Percentiles rank a stretch among this genome's conserved stretches.
phyloP scores from a whole-genome alignment of 2,797 vertebrate species.

The Triplophysa bombifrons region DNA sequence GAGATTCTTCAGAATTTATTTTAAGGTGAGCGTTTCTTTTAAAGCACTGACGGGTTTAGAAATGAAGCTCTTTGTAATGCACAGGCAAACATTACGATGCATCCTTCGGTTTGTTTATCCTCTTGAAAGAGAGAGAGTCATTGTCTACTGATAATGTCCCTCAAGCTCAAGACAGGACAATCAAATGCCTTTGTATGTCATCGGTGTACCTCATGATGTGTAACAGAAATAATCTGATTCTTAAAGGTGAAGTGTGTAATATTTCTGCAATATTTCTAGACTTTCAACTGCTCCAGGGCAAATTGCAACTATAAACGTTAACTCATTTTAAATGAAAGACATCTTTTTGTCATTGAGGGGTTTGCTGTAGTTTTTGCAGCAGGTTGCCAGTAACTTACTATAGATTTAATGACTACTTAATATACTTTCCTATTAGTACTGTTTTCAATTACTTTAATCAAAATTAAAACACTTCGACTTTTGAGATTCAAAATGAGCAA shows the following conservation, averaged over 20 bases:
- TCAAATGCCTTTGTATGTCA: constrained; percentile 68
- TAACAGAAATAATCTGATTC: background rate
- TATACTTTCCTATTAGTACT: too few relatives aligned
- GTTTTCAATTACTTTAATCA: too few relatives aligned
- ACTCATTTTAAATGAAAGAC: too few relatives aligned
- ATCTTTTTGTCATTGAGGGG: background rate
- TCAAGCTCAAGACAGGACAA: constrained; percentile 72
- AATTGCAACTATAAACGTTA: too few relatives aligned
- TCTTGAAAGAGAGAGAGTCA: constrained; percentile 41
- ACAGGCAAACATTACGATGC: constrained; percentile 46
- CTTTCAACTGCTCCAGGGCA: background rate
- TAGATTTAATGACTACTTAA: too few relatives aligned
- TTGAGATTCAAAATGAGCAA: too few relatives aligned
- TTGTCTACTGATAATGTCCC: constrained; percentile 43
- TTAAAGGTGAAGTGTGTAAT: constrained; percentile 17
- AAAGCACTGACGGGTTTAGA: constrained; percentile 21
- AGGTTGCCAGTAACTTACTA: too few relatives aligned
- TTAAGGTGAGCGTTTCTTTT: constrained; percentile 12
- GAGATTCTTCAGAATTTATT: background rate
- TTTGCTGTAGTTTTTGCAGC: background rate
- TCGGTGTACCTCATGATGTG: constrained; percentile 12
- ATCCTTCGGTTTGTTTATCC: constrained; percentile 52
- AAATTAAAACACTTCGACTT: too few relatives aligned
- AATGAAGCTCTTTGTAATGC: constrained; percentile 43
- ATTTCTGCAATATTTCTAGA: background rate